A percentile compares a stretch with the other conserved stretches of the same genome.
Evolutionary conservation across 37 sponge, comb jelly and placozoan genomes (phyloP).

Genomic region (Bolinopsis microptera): DNA sequence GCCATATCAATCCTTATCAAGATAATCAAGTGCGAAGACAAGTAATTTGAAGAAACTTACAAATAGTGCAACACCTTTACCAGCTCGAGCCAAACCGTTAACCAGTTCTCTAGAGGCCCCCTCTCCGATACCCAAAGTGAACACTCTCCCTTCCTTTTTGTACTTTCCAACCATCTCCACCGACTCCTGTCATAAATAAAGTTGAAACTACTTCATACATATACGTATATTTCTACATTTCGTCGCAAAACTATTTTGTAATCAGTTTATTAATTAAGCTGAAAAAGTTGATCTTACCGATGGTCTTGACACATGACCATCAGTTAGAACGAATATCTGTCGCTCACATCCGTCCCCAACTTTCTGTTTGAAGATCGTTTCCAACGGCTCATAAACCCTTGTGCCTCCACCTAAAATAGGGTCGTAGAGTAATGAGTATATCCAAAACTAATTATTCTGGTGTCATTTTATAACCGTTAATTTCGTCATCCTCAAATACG

Average conservation of each 20-base stretch:
- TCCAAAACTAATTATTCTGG: no score
- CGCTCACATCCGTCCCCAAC: conserved; percentile 3
- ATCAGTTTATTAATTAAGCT: no score
- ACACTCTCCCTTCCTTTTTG: conserved; percentile 26
- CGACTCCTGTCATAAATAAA: conserved; percentile 4
- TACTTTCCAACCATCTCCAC: conserved; percentile 23
- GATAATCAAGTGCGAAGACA: not conserved
- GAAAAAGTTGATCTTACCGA: conserved; percentile 13
- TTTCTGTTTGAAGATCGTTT: conserved; percentile 59
- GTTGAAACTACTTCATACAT: no score
- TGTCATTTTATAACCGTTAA: no score
- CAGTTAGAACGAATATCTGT: conserved; percentile 53
- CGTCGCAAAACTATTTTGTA: no score
- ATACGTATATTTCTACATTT: no score
- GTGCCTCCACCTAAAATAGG: conserved; percentile 61
- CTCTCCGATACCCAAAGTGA: conserved; percentile 64
- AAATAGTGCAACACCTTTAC: conserved; percentile 40
- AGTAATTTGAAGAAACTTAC: conserved; percentile 4
- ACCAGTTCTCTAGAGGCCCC: conserved; percentile 35
- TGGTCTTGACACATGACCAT: conserved; percentile 29
- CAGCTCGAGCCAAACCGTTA: conserved; percentile 51
- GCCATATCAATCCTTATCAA: no score
- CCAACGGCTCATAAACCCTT: conserved; percentile 49
- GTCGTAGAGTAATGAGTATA: no score
- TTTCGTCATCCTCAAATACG: no score